phyloP scores from a whole-genome alignment of 2,888 invertebrate genomes.

The Cheilosia vernalis region DNA sequence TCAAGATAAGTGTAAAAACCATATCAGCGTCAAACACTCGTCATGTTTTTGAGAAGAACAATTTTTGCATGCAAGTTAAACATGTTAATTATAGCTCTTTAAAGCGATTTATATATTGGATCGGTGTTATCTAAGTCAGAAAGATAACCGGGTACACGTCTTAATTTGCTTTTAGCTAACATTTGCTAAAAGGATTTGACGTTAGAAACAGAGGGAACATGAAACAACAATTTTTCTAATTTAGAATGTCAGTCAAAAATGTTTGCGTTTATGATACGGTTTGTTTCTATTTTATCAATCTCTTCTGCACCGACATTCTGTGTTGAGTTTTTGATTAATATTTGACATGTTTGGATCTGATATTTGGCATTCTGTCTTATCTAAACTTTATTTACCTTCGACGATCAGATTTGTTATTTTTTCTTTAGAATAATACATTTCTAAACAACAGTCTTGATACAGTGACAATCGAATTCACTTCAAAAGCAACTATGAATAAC shows the following conservation, averaged over 20 bases:
- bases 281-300: background rate
- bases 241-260: conserved; percentile 15
- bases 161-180: conserved; percentile 50
- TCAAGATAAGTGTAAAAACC: background rate
- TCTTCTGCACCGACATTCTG: too few relatives aligned
- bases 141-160: conserved; percentile 42
- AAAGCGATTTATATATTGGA: conserved; percentile 10
- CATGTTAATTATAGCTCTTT: conserved; percentile 27
- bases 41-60: background rate
- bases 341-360: too few relatives aligned
- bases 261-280: background rate
- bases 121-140: conserved; percentile 37
- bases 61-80: conserved; percentile 13
- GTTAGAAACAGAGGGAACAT: conserved; percentile 1
- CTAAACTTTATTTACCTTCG: too few relatives aligned
- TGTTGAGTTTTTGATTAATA: too few relatives aligned
- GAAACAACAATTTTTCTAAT: background rate
- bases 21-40: conserved; percentile 13
- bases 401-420: too few relatives aligned
- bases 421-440: too few relatives aligned
- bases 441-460: too few relatives aligned
- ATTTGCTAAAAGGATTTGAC: conserved; percentile 29
- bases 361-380: too few relatives aligned
- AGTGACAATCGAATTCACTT: too few relatives aligned
- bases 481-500: too few relatives aligned